Base-by-base conservation (phyloP, 2,888 invertebrate genomes). In the Thysanoteuthis rhombus region DNA sequence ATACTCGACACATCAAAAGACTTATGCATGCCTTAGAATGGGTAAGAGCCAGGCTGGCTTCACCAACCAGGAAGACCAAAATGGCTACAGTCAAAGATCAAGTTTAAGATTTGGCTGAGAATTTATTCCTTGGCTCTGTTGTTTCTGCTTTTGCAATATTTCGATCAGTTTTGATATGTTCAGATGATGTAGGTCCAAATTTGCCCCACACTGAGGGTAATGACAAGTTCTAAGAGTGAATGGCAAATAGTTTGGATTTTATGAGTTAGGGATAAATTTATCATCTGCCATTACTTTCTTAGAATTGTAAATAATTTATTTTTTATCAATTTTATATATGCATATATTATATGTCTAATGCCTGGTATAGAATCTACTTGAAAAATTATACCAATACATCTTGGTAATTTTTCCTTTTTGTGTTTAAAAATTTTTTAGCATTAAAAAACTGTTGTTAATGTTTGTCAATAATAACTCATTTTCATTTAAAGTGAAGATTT, bases 21-120 rank as follows among this genome's bases (percentile, higher is more conserved):
- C 95, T 96, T 38, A 93, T 95, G 28, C 96, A 96, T 94, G 96
- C 96, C n/a, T 94, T 96, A n/a, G 96, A 96, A 75, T 96, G 96
- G 95, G 96, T 96, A 39, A 95, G 95, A 89, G 94, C 94, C 92
- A 95, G 96, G 93, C 94, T 96, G 40, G 93, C 95, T n/a, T 95
- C 96, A 47, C 96, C 95, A 19, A 91, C 93, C 8, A 93, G 93
- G 47, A 75, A 91, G 28, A 40, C 92, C 25, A 91, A 92, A 58
- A 93, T 93, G 45, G 93, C 93, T 38, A 36, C 93, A 5, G 93
- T 93, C 45, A 93, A 93, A 58, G 93, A 93, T 47, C 93, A 93
- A 47, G 93, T 93, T 47, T 93, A 28, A 52, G n/a, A 19, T 42
- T n/a, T 32, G 16, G 22, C 42, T 19, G 32, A 40, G 19, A 39